Conservation (phyloP, 2,888 invertebrate species). For the Sipha maydis region DNA sequence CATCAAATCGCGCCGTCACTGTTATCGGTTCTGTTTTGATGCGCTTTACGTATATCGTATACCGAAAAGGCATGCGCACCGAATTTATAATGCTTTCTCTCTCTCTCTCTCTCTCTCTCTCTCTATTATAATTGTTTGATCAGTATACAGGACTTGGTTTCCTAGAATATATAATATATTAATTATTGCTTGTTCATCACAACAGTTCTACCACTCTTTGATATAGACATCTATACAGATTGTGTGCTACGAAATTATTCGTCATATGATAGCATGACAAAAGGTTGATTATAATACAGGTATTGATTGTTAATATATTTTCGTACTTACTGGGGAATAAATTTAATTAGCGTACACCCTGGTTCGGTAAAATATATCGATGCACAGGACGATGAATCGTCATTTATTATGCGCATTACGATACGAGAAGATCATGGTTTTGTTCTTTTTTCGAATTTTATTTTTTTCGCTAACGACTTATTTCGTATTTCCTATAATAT, state of each 20-base stretch:
- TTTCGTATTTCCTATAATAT: not conserved
- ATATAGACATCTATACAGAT: not conserved
- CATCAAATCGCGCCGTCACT: not conserved
- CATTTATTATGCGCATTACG: too few relatives aligned
- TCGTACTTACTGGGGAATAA: not conserved
- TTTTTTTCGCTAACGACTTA: not conserved
- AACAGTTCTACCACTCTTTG: not conserved
- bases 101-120: not conserved
- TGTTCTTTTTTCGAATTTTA: too few relatives aligned
- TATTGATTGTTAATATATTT: not conserved
- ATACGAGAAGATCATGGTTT: not conserved
- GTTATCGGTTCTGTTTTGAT: slow-evolving; percentile 15
- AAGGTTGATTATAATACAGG: not conserved
- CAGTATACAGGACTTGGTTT: not conserved
- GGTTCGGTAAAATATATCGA: not conserved
- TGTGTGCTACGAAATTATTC: not conserved
- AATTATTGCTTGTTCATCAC: not conserved
- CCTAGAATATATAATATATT: not conserved
- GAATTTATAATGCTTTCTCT: not conserved
- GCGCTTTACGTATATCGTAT: not conserved
- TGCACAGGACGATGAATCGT: not conserved
- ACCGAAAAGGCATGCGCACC: not conserved
- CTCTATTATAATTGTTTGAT: slow-evolving; percentile 6
- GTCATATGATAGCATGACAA: not conserved
- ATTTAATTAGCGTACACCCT: not conserved